A percentile compares a stretch with the other conserved stretches of the same genome.
Conservation (phyloP, 1,140 invertebrate genomes). For the Drosophila bocqueti region DNA sequence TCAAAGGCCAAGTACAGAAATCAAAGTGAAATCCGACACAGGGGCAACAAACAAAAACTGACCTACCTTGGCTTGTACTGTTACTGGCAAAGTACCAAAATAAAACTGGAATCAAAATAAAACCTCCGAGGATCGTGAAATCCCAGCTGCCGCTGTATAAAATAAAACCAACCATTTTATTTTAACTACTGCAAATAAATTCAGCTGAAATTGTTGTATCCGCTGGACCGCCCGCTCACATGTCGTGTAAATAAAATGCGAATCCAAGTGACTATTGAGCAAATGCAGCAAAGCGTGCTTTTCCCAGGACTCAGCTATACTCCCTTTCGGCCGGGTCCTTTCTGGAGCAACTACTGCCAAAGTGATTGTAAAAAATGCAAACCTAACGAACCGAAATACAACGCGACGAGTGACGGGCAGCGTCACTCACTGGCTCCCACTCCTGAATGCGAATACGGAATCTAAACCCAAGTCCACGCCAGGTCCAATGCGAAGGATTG, state of each 20-base stretch:
- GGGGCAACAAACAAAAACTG: conserved; percentile 18
- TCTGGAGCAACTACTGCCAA: conserved; percentile 51
- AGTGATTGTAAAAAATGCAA: conserved; percentile 82
- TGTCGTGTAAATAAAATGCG: conserved; percentile 79
- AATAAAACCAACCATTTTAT: conserved; percentile 80
- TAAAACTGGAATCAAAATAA: conserved; percentile 37
- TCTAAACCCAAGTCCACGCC: conserved; percentile 37
- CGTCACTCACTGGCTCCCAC: conserved; percentile 45
- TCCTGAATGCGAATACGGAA: conserved; percentile 21
- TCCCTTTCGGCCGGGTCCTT: neutral
- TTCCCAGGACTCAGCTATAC: conserved; percentile 2
- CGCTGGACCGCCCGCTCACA: conserved; percentile 43
- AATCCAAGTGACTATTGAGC: conserved; percentile 77
- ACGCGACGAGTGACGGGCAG: conserved; percentile 73
- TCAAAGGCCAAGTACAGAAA: conserved; percentile 55
- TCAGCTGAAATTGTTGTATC: conserved; percentile 70
- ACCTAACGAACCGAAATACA: conserved; percentile 82
- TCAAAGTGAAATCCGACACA: conserved; percentile 10
- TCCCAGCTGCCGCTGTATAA: conserved; percentile 57
- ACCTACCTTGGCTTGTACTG: conserved; percentile 24
- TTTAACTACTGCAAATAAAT: conserved; percentile 78
- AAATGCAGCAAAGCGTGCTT: conserved; percentile 57
- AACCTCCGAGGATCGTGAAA: conserved; percentile 20
- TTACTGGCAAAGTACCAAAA: conserved; percentile 32
- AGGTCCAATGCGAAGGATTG: conserved; percentile 1